A percentile compares a stretch with the other conserved stretches of the same genome.
These are phyloP conservation scores for Allacma fusca DNA, from an alignment of 2,888 invertebrate genomes.

Conservation along the genomic window DNA sequence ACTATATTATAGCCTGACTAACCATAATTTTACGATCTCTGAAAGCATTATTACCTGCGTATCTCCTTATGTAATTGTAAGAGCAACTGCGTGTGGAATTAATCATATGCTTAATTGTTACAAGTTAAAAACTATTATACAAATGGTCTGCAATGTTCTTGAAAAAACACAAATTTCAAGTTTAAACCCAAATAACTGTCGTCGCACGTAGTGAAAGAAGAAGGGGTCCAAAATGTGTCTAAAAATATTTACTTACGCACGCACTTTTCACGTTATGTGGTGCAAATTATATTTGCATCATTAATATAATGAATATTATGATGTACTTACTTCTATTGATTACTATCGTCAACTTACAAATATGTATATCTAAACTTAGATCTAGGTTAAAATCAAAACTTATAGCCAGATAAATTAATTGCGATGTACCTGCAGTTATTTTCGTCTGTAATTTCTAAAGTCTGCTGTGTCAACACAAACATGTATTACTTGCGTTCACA, in stretches of 20 bases:
- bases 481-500: neutral
- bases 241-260: constrained; percentile 2
- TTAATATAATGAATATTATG: neutral
- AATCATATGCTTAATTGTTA: neutral
- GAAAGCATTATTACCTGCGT: neutral
- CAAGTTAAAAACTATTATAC: neutral
- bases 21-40: constrained; percentile 16
- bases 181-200: neutral
- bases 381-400: neutral
- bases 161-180: constrained; percentile 6
- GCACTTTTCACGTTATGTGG: neutral
- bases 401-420: constrained; percentile 2
- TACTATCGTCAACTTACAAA: no score
- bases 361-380: neutral
- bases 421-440: constrained; percentile 12
- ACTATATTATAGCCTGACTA: constrained; percentile 14
- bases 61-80: neutral
- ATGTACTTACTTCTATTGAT: no score
- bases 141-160: neutral
- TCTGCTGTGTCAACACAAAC: neutral
- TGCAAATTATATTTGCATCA: neutral
- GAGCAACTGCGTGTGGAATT: constrained; percentile 1
- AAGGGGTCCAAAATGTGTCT: constrained; percentile 7
- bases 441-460: neutral
- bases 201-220: constrained; percentile 5